Evolutionary conservation across 2,797 vertebrate genomes (phyloP).

Genomic region (Labroides dimidiatus): DNA sequence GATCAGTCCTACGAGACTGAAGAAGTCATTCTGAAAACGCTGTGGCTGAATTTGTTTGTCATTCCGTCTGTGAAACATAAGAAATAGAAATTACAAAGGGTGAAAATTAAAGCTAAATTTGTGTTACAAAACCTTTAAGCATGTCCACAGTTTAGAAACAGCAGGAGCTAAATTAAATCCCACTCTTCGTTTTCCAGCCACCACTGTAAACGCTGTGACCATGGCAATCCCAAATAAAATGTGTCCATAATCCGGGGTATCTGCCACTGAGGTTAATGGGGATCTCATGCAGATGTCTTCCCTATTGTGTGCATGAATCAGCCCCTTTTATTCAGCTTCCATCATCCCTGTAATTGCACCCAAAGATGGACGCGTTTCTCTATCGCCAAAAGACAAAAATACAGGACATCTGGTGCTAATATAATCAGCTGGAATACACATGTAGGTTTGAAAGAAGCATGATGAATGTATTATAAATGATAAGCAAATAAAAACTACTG

Average conservation of each 20-base stretch:
- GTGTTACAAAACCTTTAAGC: constrained; percentile 4
- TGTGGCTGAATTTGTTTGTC: constrained; percentile 13
- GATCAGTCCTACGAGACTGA: constrained; percentile 1
- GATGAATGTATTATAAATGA: constrained; percentile 76
- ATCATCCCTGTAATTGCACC: constrained; percentile 82
- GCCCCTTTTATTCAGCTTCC: constrained; percentile 77
- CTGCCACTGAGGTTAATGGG: constrained; percentile 77
- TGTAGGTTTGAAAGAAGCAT: constrained; percentile 71
- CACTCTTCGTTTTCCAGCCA: constrained; percentile 36
- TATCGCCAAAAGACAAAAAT: constrained; percentile 76
- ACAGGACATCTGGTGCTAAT: constrained; percentile 84
- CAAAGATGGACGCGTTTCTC: constrained; percentile 67
- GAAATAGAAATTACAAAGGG: neutral
- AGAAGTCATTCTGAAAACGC: constrained; percentile 11
- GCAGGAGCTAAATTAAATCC: constrained; percentile 22
- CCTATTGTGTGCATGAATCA: constrained; percentile 79
- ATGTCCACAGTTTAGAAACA: constrained; percentile 20
- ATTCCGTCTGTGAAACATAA: neutral
- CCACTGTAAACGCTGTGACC: constrained; percentile 60
- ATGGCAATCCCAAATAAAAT: constrained; percentile 72
- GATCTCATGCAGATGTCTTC: constrained; percentile 81
- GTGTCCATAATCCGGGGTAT: constrained; percentile 69
- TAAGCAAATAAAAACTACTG: constrained; percentile 74
- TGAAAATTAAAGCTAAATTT: constrained; percentile 15
- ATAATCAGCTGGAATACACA: constrained; percentile 78